Evolutionary conservation across 1,140 invertebrate genomes (phyloP), one percentile per base, ranked within the genome.

Genomic region (Harpegnathos saltator): DNA sequence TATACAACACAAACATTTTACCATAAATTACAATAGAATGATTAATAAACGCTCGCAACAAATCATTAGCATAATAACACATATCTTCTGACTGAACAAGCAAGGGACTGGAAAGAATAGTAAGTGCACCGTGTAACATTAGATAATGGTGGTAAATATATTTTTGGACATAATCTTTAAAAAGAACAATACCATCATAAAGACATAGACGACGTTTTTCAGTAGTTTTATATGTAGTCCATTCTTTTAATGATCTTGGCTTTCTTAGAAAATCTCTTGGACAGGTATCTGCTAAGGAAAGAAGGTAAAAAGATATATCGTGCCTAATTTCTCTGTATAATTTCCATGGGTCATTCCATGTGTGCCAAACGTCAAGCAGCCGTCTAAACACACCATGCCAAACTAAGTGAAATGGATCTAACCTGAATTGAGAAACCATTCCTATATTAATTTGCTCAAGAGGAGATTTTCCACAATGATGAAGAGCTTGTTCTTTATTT

Each of bases 361-460:
- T 44, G 11, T 22, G 33, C 62, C 62, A 65, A 17, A 44, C 62
- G 2, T 44, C 33, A 44, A 65, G 62, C 11, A 65, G 17, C 44
- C 62, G 62, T 22, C 12, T 65, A 65, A 65, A 65, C n/a, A 44
- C 62, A 3, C 62, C 62, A 65, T 65, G 62, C 62, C 62, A 65
- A 44, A 22, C 33, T 4, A 65, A 65, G 17, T 65, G 29, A 44
- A 65, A 65, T 22, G 62, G 33, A 63, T 63, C 29, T 38, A 63
- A 38, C 17, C 61, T 63, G 17, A 63, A 63, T 63, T 44, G 61
- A n/a, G 62, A 65, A 44, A 65, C 19, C 33, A 65, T 65, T 15
- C 33, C 33, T 44, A 44, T 22, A 22, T 44, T 65, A 63, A 63
- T 65, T 11, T 48, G n/a, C 22, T 44, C 33, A 65, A 65, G 33